Base-by-base conservation (phyloP, 2,888 invertebrate genomes). In the Rhamnusium bicolor region DNA sequence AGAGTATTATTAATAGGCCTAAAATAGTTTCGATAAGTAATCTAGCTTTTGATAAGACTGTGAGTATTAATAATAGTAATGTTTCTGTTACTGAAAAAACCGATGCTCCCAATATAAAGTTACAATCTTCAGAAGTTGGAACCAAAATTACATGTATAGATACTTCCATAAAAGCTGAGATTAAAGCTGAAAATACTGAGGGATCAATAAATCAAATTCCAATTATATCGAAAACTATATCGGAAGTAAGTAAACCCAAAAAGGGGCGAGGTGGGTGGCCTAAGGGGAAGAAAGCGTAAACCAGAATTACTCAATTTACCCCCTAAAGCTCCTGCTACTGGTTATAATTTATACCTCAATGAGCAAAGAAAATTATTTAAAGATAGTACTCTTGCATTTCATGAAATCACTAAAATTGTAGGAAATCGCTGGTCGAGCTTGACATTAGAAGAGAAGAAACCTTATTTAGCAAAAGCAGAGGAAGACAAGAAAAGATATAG, bases 231-330 rank as follows among this genome's bases (percentile, higher is more conserved):
- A 82, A 82, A 61, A 56, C 40, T 58, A 54, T 73, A 47, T 27
- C 66, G 29, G 71, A 78, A 63, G 53, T 72, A 53, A 63, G 18
- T 6, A 81, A 82, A 69, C 85, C 84, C 60, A 87, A 86, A 61
- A 91, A 90, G 84, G 86, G 88, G 63, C 87, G 90, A 80, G 91
- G 91, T 73, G 91, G 91, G 0, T 91, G 91, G 91, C 91, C 91
- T 1, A 91, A 91, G 84, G 91, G n/a, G 91, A 0, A 87, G 90
- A 68, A 91, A 90, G 84, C 83, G 91, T 27, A 91, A 91, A 83
- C 89, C 89, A 12, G 89, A 89, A 74, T 74, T 89, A 56, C 84
- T 90, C 47, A 88, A 89, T 81, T 85, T 89, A 49, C 89, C 90
- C 0, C 91, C 91, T 0, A 90, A 90, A 83, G 91, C 91, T 19